Conservation (phyloP, 2,797 vertebrate species). For the Ispidina picta region DNA sequence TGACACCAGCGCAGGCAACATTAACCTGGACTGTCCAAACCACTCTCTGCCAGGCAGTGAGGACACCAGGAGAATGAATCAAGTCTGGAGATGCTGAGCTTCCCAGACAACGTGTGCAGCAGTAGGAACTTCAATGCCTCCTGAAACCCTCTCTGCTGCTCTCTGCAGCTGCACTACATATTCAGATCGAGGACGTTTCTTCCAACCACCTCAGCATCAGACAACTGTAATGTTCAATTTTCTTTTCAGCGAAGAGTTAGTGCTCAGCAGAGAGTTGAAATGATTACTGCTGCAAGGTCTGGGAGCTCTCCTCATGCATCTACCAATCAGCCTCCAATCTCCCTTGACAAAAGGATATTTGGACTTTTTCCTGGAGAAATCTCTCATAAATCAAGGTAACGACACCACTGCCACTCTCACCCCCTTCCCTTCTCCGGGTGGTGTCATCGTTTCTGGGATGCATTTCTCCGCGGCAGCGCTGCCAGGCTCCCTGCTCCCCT, state of each 20-base stretch:
- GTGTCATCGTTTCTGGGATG: conserved; percentile 28
- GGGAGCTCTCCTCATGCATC: conserved; percentile 59
- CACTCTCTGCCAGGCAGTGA: neutral
- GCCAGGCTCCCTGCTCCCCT: conserved; percentile 21
- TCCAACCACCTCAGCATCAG: conserved; percentile 32
- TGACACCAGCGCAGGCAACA: neutral
- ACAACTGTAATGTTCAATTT: conserved; percentile 60
- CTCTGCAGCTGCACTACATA: conserved; percentile 30
- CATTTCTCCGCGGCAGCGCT: conserved; percentile 32
- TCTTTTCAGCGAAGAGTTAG: conserved; percentile 67
- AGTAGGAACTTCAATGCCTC: neutral
- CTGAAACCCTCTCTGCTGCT: conserved; percentile 32
- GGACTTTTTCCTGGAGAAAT: conserved; percentile 59
- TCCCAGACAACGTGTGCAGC: neutral
- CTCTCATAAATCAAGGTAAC: conserved; percentile 71
- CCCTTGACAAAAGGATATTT: conserved; percentile 66
- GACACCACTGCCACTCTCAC: neutral
- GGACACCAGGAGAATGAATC: neutral
- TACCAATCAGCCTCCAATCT: conserved; percentile 65
- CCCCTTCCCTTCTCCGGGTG: conserved; percentile 14
- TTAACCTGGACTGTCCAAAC: conserved; percentile 5
- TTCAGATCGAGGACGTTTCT: conserved; percentile 47
- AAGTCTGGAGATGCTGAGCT: conserved; percentile 3
- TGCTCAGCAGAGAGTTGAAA: conserved; percentile 69
- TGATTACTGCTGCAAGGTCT: conserved; percentile 55